Conservation (phyloP, 2,888 invertebrate genomes). For the Sceliomorpha sp. region DNA sequence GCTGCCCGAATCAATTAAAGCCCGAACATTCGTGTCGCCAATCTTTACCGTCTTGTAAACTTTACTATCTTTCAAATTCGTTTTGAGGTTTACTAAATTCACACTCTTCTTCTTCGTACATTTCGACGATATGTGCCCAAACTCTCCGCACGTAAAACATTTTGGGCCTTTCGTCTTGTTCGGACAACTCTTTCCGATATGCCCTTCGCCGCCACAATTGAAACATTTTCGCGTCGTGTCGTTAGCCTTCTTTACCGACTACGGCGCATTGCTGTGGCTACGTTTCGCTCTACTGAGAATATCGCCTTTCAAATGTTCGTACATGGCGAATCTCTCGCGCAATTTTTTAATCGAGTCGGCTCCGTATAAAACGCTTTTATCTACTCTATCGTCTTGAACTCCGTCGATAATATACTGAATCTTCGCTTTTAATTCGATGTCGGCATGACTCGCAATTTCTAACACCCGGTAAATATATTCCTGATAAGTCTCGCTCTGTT, state of each 20-base stretch:
- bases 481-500: constrained; percentile 9
- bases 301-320: constrained; percentile 2
- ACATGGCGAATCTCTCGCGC: constrained; percentile 1
- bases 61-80: constrained; percentile 1
- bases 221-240: background rate
- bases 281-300: background rate
- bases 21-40: background rate
- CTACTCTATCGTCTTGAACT: constrained; percentile 9
- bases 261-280: background rate
- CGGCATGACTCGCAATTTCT: constrained; percentile 21
- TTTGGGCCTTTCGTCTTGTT: constrained; percentile 31
- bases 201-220: constrained; percentile 9
- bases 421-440: constrained; percentile 22
- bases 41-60: constrained; percentile 2
- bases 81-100: background rate
- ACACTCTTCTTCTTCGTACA: constrained; percentile 2
- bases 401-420: constrained; percentile 16
- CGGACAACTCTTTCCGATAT: constrained; percentile 22
- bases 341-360: constrained; percentile 11
- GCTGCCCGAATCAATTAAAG: constrained; percentile 7
- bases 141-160: constrained; percentile 17
- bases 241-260: background rate
- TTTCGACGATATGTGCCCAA: constrained; percentile 14
- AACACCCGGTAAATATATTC: constrained; percentile 24
- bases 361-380: constrained; percentile 18